Evolutionary conservation across 1,140 invertebrate species (phyloP).

Genomic region (Euschistus heros): DNA sequence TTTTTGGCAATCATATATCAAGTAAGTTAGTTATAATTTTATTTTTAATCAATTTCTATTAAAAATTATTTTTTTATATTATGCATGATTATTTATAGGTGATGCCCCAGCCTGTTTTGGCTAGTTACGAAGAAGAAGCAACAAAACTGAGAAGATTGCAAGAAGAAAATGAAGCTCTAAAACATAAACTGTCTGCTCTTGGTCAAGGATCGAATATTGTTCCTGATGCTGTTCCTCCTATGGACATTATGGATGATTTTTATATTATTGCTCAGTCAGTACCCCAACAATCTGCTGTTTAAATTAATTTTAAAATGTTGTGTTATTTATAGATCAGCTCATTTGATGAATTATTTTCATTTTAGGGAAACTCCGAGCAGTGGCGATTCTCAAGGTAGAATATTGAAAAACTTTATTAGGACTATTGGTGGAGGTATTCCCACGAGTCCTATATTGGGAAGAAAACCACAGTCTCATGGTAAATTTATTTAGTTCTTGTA

Average conservation of each 20-base stretch:
- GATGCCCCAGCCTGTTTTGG: constrained; percentile 69
- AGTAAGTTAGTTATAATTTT: constrained; percentile 34
- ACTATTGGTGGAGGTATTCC: constrained; percentile 58
- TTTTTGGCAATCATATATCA: constrained; percentile 84
- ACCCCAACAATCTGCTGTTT: too few relatives aligned
- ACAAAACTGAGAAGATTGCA: constrained; percentile 64
- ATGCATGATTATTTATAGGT: constrained; percentile 40
- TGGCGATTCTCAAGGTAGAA: constrained; percentile 42
- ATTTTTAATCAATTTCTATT: too few relatives aligned
- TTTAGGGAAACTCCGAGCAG: constrained; percentile 41
- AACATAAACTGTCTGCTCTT: constrained; percentile 40
- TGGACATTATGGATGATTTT: constrained; percentile 82
- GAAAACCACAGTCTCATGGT: constrained; percentile 43
- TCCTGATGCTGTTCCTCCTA: constrained; percentile 50
- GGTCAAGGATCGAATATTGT: constrained; percentile 29
- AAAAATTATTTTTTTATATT: not conserved
- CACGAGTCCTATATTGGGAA: constrained; percentile 63
- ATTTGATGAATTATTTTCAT: constrained; percentile 25
- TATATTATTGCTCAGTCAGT: constrained; percentile 77
- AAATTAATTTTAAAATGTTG: too few relatives aligned
- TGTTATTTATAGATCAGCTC: too few relatives aligned
- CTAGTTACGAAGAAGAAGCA: constrained; percentile 76
- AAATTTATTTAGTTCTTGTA: constrained; percentile 13
- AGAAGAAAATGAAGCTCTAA: constrained; percentile 69
- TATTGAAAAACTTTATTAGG: constrained; percentile 60